Evolutionary conservation across 1,140 invertebrate genomes (phyloP).

Genomic region (Drosophila melanogaster): Release_6_plus_ISO1_MT NT_033777.3:26429001-26429500

Average conservation of each 20-base stretch:
- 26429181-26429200: neutral
- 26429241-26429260: neutral
- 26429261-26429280: no score
- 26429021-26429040: slow-evolving; percentile 73
- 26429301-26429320: slow-evolving; percentile 15
- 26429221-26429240: neutral
- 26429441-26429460: slow-evolving; percentile 80
- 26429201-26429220: neutral
- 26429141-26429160: neutral
- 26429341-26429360: slow-evolving; percentile 19
- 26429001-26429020: slow-evolving; percentile 35
- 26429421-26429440: slow-evolving; percentile 66
- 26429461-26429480: slow-evolving; percentile 72
- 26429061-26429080: slow-evolving; percentile 20
- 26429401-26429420: slow-evolving; percentile 75
- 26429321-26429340: slow-evolving; percentile 14
- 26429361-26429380: slow-evolving; percentile 33
- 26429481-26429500: slow-evolving; percentile 81
- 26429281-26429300: no score
- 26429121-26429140: neutral
- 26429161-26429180: neutral
- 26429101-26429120: neutral
- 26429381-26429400: slow-evolving; percentile 40
- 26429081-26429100: neutral
- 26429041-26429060: slow-evolving; percentile 61